A percentile compares a stretch with the other conserved stretches of the same genome.
Conservation (phyloP, 2,113 vertebrate species). For the Brachyistius frenatus region DNA sequence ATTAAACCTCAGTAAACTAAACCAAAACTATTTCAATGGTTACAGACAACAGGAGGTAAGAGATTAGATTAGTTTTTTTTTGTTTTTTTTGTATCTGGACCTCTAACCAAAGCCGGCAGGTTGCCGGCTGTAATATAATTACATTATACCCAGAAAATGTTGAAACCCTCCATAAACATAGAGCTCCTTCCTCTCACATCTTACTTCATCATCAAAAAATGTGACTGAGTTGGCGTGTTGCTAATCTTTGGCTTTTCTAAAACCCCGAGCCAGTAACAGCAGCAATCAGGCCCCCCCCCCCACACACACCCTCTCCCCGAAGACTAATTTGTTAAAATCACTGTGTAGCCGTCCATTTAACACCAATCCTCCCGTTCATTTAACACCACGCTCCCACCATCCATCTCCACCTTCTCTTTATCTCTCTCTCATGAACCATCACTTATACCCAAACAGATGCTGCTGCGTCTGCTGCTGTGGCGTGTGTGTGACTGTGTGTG, state of each 20-base stretch:
- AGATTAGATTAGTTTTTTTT: neutral
- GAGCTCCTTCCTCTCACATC: neutral
- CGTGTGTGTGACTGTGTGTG: neutral
- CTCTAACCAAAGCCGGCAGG: constrained; percentile 17
- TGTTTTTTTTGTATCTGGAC: constrained; percentile 6
- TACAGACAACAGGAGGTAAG: neutral
- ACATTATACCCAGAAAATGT: constrained; percentile 2
- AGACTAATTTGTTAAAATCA: constrained; percentile 48
- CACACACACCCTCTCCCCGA: neutral
- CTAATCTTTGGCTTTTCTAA: constrained; percentile 34
- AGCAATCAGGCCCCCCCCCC: constrained; percentile 12
- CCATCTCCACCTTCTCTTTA: constrained; percentile 40
- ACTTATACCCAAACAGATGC: constrained; percentile 75
- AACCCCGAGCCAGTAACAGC: constrained; percentile 4
- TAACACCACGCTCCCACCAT: constrained; percentile 47
- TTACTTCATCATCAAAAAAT: constrained; percentile 46
- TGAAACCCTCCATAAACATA: constrained; percentile 1
- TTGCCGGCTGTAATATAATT: constrained; percentile 35
- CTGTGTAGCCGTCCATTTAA: constrained; percentile 29
- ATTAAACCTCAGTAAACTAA: neutral
- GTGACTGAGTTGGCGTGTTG: constrained; percentile 21
- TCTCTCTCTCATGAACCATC: constrained; percentile 51
- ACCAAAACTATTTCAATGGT: constrained; percentile 15
- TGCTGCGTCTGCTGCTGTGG: constrained; percentile 31
- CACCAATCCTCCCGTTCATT: constrained; percentile 46